phyloP scores from a whole-genome alignment of 2,113 vertebrate genomes.

The Poicephalus meyeri region DNA sequence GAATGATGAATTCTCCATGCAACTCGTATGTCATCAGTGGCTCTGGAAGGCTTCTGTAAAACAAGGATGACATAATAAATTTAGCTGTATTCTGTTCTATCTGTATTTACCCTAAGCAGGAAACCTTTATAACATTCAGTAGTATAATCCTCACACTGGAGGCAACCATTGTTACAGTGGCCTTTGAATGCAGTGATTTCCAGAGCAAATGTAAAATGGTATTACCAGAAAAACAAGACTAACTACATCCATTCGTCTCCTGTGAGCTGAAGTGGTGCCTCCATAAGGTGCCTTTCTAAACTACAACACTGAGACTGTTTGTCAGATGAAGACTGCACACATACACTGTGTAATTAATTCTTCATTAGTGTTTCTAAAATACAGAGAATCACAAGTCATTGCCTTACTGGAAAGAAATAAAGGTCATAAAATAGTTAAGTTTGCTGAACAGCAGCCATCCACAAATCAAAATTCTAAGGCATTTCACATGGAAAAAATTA shows the following conservation, averaged over 20 bases:
- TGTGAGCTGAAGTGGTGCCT: neutral
- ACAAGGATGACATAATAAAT: conserved; percentile 31
- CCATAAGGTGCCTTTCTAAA: neutral
- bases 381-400: neutral
- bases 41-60: conserved; percentile 92
- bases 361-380: neutral
- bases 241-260: neutral
- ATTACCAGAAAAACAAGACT: neutral
- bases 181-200: neutral
- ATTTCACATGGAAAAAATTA: neutral
- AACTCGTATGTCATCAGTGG: conserved; percentile 96
- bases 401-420: neutral
- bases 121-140: neutral
- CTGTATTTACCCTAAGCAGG: neutral
- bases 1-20: conserved; percentile 94
- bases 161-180: neutral
- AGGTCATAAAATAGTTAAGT: neutral
- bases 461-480: neutral
- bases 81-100: neutral
- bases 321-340: neutral
- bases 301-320: neutral
- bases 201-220: neutral
- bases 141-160: neutral
- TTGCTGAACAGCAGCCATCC: neutral
- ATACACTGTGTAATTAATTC: neutral